These are phyloP conservation scores for Laticauda laticaudata DNA, from an alignment of 2,113 vertebrate species.

Conservation along the genomic window DNA sequence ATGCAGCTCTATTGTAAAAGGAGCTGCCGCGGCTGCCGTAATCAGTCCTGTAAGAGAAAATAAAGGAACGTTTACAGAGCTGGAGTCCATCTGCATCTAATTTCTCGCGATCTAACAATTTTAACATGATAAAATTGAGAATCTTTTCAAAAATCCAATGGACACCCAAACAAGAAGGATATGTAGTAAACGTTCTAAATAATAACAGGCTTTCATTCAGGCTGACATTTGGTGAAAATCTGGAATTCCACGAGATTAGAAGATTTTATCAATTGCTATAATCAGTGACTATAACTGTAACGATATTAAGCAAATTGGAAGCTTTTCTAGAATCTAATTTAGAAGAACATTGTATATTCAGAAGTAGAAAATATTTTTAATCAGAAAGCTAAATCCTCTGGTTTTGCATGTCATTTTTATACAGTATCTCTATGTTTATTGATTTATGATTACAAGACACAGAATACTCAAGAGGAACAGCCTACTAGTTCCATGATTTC, in stretches of 20 bases:
- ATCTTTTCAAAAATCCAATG: conserved; percentile 25
- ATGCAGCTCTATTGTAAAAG: too few relatives aligned
- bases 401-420: background rate
- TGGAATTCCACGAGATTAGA: conserved; percentile 38
- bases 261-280: conserved; percentile 16
- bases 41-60: too few relatives aligned
- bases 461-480: background rate
- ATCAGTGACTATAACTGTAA: conserved; percentile 15
- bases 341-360: conserved; percentile 28
- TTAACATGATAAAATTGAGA: background rate
- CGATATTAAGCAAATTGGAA: background rate
- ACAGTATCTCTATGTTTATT: background rate
- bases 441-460: background rate
- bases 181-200: conserved; percentile 50
- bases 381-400: conserved; percentile 5
- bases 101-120: background rate
- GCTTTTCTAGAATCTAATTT: conserved; percentile 16
- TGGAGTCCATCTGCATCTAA: too few relatives aligned
- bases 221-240: conserved; percentile 36
- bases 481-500: background rate
- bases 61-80: too few relatives aligned
- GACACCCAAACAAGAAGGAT: conserved; percentile 44
- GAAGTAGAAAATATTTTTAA: background rate
- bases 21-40: too few relatives aligned
- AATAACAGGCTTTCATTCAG: background rate